Evolutionary conservation across 1,140 invertebrate genomes (phyloP), one percentile per base, ranked within the genome.

Genomic region (Drosophila parvula): DNA sequence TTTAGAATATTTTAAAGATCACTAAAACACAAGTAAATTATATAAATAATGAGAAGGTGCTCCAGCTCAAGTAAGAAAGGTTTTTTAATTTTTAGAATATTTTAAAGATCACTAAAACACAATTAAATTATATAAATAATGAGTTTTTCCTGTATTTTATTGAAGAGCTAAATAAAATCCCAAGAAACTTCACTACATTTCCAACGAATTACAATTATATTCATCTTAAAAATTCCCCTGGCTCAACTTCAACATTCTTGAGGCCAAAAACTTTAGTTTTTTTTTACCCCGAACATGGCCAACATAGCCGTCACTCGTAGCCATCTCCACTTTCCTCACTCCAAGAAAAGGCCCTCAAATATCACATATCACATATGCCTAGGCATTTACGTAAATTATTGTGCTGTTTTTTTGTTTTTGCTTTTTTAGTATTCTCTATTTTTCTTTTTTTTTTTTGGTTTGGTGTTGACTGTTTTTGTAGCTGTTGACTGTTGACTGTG

Each of bases 381-480:
- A 74, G 81, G 70, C 83, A 86, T 86, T 86, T 88, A 65, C 70
- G 55, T 76, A 86, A 79, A 88, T 82, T 88, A 88, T 79, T 73
- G 65, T 70, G 74, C 57, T 70, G 74, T 65, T 75, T 74, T 71
- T 68, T 67, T 34, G 11, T 43, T 38, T 48, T 61, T 63, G 34
- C 34, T 27, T 34, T 56, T 30, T 18, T 62, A 40, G 22, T 18
- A 22, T 30, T 53, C 11, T 47, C 22, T n/a, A n/a, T 38, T 51
- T 40, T 48, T 73, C 14, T 51, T 48, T 11, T 57, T 10, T 50
- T 32, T 50, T 70, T 50, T 61, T 36, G 18, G 38, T 53, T 22
- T 63, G 60, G 34, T 57, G 76, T 70, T 76, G 75, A 60, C 59
- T 68, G 43, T 64, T 44, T 78, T 38, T 55, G 18, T 38, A 38